These are phyloP conservation scores for Muschampia plurimacula DNA, from an alignment of 2,888 invertebrate genomes.

Conservation along the genomic window DNA sequence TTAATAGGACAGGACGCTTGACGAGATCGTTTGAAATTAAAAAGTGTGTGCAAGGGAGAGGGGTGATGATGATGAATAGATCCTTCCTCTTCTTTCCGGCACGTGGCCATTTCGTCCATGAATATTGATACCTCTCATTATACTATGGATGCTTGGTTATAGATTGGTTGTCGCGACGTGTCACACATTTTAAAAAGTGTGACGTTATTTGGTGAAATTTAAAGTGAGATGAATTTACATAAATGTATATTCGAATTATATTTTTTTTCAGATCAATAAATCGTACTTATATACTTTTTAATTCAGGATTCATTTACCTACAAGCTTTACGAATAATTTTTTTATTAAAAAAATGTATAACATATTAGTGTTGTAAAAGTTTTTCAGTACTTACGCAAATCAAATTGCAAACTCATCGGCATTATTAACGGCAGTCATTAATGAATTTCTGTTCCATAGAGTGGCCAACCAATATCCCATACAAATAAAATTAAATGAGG, in stretches of 20 bases:
- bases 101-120: slow-evolving; percentile 58
- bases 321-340: too few relatives aligned
- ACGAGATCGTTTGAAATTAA: slow-evolving; percentile 61
- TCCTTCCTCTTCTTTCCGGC: slow-evolving; percentile 53
- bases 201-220: background rate
- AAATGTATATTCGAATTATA: background rate
- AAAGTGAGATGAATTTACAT: background rate
- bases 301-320: too few relatives aligned
- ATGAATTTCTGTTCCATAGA: background rate
- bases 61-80: slow-evolving; percentile 45
- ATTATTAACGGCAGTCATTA: background rate
- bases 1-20: slow-evolving; percentile 54
- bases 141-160: slow-evolving; percentile 48
- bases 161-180: slow-evolving; percentile 41
- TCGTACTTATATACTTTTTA: too few relatives aligned
- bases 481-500: background rate
- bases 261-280: background rate
- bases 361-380: too few relatives aligned
- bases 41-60: slow-evolving; percentile 53
- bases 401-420: background rate
- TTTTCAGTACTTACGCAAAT: background rate
- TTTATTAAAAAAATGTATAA: too few relatives aligned
- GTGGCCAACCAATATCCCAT: background rate
- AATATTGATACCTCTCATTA: slow-evolving; percentile 61
- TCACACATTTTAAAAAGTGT: slow-evolving; percentile 35